Base-by-base conservation (phyloP, 2,888 invertebrate species). In the Drosophila falleni region DNA sequence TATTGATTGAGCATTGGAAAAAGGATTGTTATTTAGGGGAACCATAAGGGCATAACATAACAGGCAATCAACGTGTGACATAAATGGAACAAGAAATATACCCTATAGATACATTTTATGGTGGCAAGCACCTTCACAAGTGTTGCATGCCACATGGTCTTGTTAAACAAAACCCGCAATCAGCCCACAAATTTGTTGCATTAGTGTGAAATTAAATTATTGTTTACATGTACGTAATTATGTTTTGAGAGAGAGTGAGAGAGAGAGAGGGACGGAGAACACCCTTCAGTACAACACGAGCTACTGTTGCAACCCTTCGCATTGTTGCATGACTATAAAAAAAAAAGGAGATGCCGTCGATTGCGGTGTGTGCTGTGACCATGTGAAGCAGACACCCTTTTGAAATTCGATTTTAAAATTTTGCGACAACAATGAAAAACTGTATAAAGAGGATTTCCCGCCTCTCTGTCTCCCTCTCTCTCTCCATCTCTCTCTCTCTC, bases 171-270 rank as follows among this genome's bases (percentile, higher is more conserved):
- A 78, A 75, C 83, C 88, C 89, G 88, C 85, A 91, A 91, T 90
- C 89, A 92, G 91, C 90, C 92, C 92, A 91, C 91, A 91, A 91
- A 91, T 91, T 91, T 90, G 90, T 87, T 87, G 87, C 90, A 86
- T 91, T 91, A 89, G 86, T 87, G 83, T 74, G 81, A 91, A 91
- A 91, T 91, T 91, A 91, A 91, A 91, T 91, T 91, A 91, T 89
- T 91, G 91, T 91, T 91, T 91, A 91, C 90, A 84, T 87, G 90
- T 87, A 78, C 87, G 89, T 90, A 90, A 90, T 90, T 90, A 89
- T 87, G 90, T 90, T 84, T 87, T 80, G 83, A 82, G 85, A 80
- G 78, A 33, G 50, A n/a, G 35, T 0, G 9, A 23, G 19, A 19
- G 50, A n/a, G 35, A 1, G 13, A 33, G 16, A 16, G 23, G 0